Conservation (phyloP, 2,113 vertebrate species). For the Elaphurus davidianus region DNA sequence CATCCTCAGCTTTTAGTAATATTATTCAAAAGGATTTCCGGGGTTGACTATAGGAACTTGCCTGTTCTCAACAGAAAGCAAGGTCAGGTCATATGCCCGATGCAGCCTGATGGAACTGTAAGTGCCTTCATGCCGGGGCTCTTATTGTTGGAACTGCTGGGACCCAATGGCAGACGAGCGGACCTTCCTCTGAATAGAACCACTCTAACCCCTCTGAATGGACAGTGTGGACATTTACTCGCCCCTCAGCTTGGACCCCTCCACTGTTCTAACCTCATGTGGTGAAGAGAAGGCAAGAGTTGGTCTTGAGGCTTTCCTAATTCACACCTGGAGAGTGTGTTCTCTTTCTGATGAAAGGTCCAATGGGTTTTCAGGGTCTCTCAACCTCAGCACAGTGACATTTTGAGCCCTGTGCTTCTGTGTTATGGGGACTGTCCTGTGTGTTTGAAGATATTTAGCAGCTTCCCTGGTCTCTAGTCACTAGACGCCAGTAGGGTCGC, state of each 20-base stretch:
- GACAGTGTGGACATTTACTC: background rate
- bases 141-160: background rate
- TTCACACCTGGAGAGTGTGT: background rate
- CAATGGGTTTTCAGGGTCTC: background rate
- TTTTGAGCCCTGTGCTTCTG: background rate
- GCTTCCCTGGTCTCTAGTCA: background rate
- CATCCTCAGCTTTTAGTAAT: background rate
- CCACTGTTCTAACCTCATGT: no score
- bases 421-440: background rate
- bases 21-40: background rate
- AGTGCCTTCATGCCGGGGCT: background rate
- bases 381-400: background rate
- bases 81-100: background rate
- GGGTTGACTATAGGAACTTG: background rate
- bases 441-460: background rate
- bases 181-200: background rate
- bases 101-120: background rate
- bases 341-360: background rate
- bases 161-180: background rate
- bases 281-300: background rate
- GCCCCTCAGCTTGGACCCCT: background rate
- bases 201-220: background rate
- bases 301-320: background rate
- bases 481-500: no score
- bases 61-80: background rate